Evolutionary conservation across 2,797 vertebrate genomes (phyloP).

Genomic region (Todus mexicanus): DNA sequence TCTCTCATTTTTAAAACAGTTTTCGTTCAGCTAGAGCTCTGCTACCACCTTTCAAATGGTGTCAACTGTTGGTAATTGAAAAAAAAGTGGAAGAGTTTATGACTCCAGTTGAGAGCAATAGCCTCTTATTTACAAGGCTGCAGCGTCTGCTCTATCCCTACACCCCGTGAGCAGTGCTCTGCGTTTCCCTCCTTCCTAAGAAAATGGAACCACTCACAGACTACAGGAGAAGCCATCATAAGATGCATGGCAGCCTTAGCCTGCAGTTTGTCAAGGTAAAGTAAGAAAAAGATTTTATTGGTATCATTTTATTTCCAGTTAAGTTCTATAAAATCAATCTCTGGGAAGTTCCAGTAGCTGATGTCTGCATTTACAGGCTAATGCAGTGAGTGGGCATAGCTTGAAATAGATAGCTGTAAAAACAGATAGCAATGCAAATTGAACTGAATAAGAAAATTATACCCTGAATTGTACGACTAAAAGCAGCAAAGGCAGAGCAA

Average conservation of each 20-base stretch:
- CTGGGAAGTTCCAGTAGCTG: constrained; percentile 37
- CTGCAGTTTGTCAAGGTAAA: constrained; percentile 21
- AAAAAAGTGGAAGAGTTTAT: neutral
- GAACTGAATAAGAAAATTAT: constrained; percentile 36
- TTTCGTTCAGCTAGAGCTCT: neutral
- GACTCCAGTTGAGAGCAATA: neutral
- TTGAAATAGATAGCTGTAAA: constrained; percentile 28
- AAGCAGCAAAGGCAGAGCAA: neutral
- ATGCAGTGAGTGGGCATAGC: neutral
- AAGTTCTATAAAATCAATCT: constrained; percentile 51
- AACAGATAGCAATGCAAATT: constrained; percentile 41
- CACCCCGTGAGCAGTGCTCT: neutral
- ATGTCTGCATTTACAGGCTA: constrained; percentile 28
- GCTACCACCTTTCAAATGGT: neutral
- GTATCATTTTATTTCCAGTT: constrained; percentile 57
- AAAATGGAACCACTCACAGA: neutral
- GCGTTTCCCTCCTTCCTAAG: neutral
- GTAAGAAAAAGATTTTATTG: constrained; percentile 52
- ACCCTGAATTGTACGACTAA: constrained; percentile 1
- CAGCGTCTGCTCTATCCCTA: neutral
- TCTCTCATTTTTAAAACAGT: neutral
- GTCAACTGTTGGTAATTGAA: neutral
- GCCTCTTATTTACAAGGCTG: neutral
- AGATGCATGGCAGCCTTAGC: neutral
- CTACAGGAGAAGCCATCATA: neutral